Evolutionary conservation across 2,113 vertebrate species (phyloP).

Genomic region (Tiliqua scincoides): DNA sequence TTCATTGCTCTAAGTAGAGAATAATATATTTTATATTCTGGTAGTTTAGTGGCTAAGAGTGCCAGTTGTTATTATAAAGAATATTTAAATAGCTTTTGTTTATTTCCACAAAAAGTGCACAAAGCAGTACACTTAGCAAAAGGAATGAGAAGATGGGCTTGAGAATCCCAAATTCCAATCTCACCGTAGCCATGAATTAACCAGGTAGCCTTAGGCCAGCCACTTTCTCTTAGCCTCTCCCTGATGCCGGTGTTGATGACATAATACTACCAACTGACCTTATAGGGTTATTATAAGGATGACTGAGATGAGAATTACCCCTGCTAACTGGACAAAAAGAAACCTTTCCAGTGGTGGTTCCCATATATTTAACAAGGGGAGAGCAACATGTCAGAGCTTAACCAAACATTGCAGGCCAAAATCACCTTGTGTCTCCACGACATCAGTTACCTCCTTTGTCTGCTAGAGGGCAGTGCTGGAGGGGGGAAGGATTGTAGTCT

Average conservation of each 20-base stretch:
- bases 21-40: slow-evolving; percentile 16
- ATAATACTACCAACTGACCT: neutral
- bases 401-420: neutral
- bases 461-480: neutral
- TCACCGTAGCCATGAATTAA: neutral
- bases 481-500: too few species aligned
- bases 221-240: neutral
- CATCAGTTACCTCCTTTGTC: neutral
- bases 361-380: too few species aligned
- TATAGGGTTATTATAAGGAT: neutral
- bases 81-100: too few species aligned
- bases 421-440: neutral
- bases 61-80: too few species aligned
- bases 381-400: neutral
- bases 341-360: too few species aligned
- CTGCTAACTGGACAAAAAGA: too few species aligned
- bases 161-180: neutral
- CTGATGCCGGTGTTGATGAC: neutral
- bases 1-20: slow-evolving; percentile 30
- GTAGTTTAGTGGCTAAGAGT: neutral
- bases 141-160: too few species aligned
- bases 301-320: neutral
- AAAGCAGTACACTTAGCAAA: too few species aligned
- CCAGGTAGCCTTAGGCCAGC: neutral
- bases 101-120: too few species aligned